A percentile compares a stretch with the other conserved stretches of the same genome.
Conservation (phyloP, 2,113 vertebrate genomes). For the Atractosteus spatula region DNA sequence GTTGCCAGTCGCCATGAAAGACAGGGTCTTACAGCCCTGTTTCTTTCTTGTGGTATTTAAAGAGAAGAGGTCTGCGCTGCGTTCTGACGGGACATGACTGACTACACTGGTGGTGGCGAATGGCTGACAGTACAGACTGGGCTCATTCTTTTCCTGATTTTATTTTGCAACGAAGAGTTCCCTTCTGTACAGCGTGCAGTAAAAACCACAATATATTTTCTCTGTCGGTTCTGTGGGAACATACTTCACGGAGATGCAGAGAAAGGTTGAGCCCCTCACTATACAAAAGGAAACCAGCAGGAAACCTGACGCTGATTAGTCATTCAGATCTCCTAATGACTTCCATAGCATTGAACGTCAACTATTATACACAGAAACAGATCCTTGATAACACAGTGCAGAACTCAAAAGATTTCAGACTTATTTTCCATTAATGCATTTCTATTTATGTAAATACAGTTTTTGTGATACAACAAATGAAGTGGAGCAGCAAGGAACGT, state of each 20-base stretch:
- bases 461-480: no score
- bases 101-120: constrained; percentile 13
- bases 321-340: not conserved
- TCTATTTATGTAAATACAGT: not conserved
- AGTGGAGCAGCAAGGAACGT: no score
- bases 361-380: not conserved
- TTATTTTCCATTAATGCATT: not conserved
- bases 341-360: not conserved
- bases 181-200: no score
- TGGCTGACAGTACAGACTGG: not conserved
- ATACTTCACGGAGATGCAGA: not conserved
- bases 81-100: constrained; percentile 1
- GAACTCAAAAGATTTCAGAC: not conserved
- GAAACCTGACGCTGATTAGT: not conserved
- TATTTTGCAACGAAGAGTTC: not conserved
- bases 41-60: no score
- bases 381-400: not conserved
- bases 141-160: not conserved
- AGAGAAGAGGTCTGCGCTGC: no score
- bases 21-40: not conserved
- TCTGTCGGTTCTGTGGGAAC: not conserved
- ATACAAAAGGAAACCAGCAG: constrained; percentile 3
- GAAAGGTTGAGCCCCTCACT: not conserved
- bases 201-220: not conserved
- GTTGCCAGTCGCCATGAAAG: constrained; percentile 19